phyloP scores from a whole-genome alignment of 2,797 vertebrate species.

The Sebastes itinus region DNA sequence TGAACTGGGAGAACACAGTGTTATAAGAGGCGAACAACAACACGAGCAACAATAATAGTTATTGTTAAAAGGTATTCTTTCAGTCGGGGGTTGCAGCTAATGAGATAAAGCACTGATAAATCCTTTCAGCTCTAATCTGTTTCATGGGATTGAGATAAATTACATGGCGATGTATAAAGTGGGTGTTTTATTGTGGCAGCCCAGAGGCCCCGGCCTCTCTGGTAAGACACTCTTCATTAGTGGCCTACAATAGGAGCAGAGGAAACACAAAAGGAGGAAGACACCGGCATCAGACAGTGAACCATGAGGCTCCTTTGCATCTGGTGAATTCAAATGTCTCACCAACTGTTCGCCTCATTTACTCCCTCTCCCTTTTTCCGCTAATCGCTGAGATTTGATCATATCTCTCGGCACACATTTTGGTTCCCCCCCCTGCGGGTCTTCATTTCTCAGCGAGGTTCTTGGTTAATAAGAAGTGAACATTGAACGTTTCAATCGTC shows the following conservation, averaged over 20 bases:
- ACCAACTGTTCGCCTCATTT: constrained; percentile 26
- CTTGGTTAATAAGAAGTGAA: constrained; percentile 39
- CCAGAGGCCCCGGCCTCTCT: constrained; percentile 19
- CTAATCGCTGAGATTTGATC: constrained; percentile 60
- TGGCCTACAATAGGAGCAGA: constrained; percentile 48
- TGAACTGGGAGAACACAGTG: constrained; percentile 5
- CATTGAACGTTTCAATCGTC: constrained; percentile 47
- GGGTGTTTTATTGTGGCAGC: constrained; percentile 52
- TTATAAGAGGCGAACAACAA: constrained; percentile 35
- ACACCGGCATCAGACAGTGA: constrained; percentile 35
- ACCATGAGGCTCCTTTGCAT: constrained; percentile 39
- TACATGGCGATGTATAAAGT: constrained; percentile 45
- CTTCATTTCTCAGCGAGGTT: constrained; percentile 37
- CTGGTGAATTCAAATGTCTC: constrained; percentile 11
- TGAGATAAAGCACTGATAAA: constrained; percentile 49
- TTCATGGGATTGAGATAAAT: constrained; percentile 56
- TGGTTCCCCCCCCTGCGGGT: constrained; percentile 6
- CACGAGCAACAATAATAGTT: constrained; percentile 16
- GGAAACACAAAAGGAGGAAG: constrained; percentile 49
- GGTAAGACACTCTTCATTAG: constrained; percentile 70
- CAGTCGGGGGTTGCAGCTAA: constrained; percentile 22
- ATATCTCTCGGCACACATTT: constrained; percentile 34
- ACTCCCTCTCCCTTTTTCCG: constrained; percentile 20
- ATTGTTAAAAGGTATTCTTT: constrained; percentile 27
- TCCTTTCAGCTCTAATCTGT: constrained; percentile 47